Evolutionary conservation across 2,888 invertebrate species (phyloP).

Genomic region (Notodonta ziczac): DNA sequence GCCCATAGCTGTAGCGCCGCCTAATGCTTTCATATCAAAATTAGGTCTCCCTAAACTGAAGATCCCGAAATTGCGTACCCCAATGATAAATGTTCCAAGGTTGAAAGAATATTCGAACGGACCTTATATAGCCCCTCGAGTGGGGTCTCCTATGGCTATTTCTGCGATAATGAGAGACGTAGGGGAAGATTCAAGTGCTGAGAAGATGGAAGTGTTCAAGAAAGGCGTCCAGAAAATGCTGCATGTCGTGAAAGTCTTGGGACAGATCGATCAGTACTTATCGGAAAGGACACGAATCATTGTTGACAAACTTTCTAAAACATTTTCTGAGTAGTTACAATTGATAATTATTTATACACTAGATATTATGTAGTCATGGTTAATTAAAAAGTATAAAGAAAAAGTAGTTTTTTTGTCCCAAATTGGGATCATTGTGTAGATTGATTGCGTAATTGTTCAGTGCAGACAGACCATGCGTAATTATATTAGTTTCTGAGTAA

Average conservation of each 20-base stretch:
- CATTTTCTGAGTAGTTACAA: conserved; percentile 60
- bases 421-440: no score
- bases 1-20: conserved; percentile 61
- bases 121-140: conserved; percentile 49
- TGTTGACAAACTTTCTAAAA: conserved; percentile 71
- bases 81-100: conserved; percentile 59
- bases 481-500: no score
- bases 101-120: conserved; percentile 41
- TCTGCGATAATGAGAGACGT: conserved; percentile 42
- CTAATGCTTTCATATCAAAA: conserved; percentile 60
- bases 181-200: conserved; percentile 68
- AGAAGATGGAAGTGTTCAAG: conserved; percentile 72
- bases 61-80: conserved; percentile 53
- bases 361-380: no score
- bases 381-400: no score
- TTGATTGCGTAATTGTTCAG: no score
- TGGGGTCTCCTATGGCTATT: conserved; percentile 56
- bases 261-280: conserved; percentile 72
- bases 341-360: not conserved
- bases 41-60: conserved; percentile 44
- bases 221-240: conserved; percentile 76
- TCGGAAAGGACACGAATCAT: conserved; percentile 73
- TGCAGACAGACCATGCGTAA: no score
- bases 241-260: conserved; percentile 72
- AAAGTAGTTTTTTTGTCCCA: no score